Base-by-base conservation (phyloP, 2,113 vertebrate species). In the Ancistrus triradiatus region DNA sequence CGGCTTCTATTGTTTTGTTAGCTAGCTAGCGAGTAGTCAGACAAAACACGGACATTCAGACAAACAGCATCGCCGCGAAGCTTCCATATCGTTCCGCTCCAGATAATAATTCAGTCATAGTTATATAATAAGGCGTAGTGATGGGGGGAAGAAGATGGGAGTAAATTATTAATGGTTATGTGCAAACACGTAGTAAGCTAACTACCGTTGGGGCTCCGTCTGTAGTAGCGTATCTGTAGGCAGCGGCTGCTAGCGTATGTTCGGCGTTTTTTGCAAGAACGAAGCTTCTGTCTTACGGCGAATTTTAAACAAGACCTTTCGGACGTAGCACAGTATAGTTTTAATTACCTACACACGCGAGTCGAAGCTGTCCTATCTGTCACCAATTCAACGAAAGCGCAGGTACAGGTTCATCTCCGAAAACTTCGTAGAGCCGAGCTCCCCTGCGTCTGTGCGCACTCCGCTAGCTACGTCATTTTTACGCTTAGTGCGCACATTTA, bases 341-440 rank as follows among this genome's bases (percentile, higher is more conserved):
- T 2, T 14, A 15, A 18, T 64, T 65, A 65, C 51, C 63, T 53
- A 56, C 17, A 28, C 17, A 22, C 37, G 11, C 24, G 44, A 17
- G 6, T 19, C 27, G 27, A 6, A 6, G 46, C 15, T 27, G 55
- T 28, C 13, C 70, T 68, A 75, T 50, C 78, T 78, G 83, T 82
- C 77, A 66, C 72, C 44, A 27, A 77, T 74, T 74, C 78, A 80
- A 77, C 79, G 81, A 33, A 59, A 53, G 66, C 60, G 68, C 50
- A 68, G 60, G 3, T 42, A 47, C 65, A 42, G 72, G 74, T 76
- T n/a, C 53, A 56, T 56, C 11, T 53, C 60, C 59, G 59, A 70
- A 75, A 79, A 79, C 64, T 79, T 79, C 77, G 75, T 73, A 58
- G 21, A 73, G 64, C 62, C 65, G 24, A 27, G 69, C 66, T 56